A percentile compares a stretch with the other conserved stretches of the same genome.
Conservation (phyloP, 2,888 invertebrate genomes). For the Anaspis maculata region DNA sequence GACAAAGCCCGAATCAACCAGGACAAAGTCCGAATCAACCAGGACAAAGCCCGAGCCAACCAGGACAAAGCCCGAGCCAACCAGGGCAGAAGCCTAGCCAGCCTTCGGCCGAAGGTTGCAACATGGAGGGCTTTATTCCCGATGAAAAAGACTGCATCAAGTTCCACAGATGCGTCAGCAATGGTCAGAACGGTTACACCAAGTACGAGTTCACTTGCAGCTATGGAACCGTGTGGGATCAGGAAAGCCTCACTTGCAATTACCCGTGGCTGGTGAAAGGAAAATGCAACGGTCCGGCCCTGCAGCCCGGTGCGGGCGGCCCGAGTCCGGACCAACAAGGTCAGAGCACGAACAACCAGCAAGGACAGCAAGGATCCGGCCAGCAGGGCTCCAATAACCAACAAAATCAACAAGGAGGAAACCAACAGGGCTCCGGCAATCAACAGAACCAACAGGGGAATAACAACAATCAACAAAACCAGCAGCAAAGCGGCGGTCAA, state of each 20-base stretch:
- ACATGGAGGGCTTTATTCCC: slow-evolving; percentile 59
- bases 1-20: neutral
- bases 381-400: neutral
- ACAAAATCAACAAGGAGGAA: slow-evolving; percentile 3
- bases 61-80: slow-evolving; percentile 1
- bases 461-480: neutral
- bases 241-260: slow-evolving; percentile 58
- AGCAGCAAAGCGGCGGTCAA: slow-evolving; percentile 5
- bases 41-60: slow-evolving; percentile 1
- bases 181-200: slow-evolving; percentile 50
- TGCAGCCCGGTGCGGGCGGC: too few species aligned
- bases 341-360: slow-evolving; percentile 9
- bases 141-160: slow-evolving; percentile 61
- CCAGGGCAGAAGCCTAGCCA: too few species aligned
- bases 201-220: slow-evolving; percentile 66
- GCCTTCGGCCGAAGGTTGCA: neutral
- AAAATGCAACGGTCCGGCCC: too few species aligned
- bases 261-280: slow-evolving; percentile 52
- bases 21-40: neutral
- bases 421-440: neutral
- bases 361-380: too few species aligned
- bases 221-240: slow-evolving; percentile 71
- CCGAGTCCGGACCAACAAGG: slow-evolving; percentile 3
- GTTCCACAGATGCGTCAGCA: slow-evolving; percentile 67
- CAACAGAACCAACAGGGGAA: slow-evolving; percentile 4